Conservation (phyloP, 2,797 vertebrate genomes). For the Eutrigla gurnardus region DNA sequence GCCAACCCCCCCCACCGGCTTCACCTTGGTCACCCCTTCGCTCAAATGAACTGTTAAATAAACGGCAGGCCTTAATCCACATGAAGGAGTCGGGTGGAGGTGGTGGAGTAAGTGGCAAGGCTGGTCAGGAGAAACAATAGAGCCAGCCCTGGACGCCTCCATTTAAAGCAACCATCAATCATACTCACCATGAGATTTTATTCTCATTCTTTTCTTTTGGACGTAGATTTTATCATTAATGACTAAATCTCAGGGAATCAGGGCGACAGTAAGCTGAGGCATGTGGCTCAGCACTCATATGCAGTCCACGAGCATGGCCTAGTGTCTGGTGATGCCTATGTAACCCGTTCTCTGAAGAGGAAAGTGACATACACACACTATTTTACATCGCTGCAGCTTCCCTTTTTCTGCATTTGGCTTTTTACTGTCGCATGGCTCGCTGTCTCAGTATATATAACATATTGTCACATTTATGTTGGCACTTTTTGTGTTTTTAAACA, state of each 20-base stretch:
- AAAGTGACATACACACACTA: background rate
- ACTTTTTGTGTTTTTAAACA: slow-evolving; percentile 4
- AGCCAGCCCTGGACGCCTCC: slow-evolving; percentile 83
- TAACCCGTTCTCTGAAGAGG: slow-evolving; percentile 1
- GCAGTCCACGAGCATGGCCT: slow-evolving; percentile 58
- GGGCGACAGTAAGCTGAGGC: slow-evolving; percentile 66
- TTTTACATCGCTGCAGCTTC: background rate
- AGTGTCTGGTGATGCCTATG: slow-evolving; percentile 42
- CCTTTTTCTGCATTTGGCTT: slow-evolving; percentile 1
- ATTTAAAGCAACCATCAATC: slow-evolving; percentile 88
- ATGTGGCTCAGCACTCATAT: slow-evolving; percentile 57
- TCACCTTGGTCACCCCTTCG: slow-evolving; percentile 82
- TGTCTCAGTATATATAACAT: background rate
- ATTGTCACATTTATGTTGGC: background rate
- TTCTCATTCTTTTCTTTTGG: slow-evolving; percentile 63
- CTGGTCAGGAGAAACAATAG: slow-evolving; percentile 84
- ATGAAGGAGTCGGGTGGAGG: slow-evolving; percentile 60
- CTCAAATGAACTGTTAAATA: slow-evolving; percentile 93
- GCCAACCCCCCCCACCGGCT: slow-evolving; percentile 65
- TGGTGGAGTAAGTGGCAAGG: slow-evolving; percentile 66
- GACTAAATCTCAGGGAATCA: slow-evolving; percentile 64
- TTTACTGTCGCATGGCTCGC: background rate
- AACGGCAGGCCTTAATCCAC: slow-evolving; percentile 80
- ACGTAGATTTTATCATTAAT: slow-evolving; percentile 75
- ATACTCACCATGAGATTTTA: slow-evolving; percentile 82